Evolutionary conservation across 2,888 invertebrate genomes (phyloP).

Genomic region (Magallana nippona): DNA sequence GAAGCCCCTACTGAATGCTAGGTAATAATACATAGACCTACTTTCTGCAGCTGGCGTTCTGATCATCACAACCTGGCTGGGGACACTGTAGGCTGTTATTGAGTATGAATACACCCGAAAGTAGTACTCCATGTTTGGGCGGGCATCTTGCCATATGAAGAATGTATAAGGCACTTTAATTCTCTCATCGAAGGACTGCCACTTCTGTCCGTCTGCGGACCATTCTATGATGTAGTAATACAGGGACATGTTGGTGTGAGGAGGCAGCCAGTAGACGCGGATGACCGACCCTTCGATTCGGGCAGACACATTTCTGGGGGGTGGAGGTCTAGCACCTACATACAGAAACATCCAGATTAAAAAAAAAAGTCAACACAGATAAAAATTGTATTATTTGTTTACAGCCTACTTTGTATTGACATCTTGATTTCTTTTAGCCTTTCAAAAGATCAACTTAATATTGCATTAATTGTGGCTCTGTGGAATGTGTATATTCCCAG

Average conservation of each 20-base stretch:
- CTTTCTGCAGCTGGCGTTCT: conserved; percentile 60
- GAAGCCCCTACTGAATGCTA: not conserved
- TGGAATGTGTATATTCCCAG: too few relatives aligned
- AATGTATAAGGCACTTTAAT: conserved; percentile 49
- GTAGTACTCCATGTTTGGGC: conserved; percentile 61
- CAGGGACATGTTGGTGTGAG: conserved; percentile 70
- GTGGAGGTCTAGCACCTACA: conserved; percentile 93
- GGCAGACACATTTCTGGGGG: conserved; percentile 93
- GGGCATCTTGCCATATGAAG: conserved; percentile 52
- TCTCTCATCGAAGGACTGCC: conserved; percentile 53
- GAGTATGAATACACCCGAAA: conserved; percentile 70
- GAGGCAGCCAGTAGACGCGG: conserved; percentile 85
- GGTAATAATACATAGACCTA: conserved; percentile 20
- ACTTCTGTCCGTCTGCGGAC: conserved; percentile 52
- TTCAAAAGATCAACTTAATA: not conserved
- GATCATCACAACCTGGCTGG: conserved; percentile 64
- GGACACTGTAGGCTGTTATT: conserved; percentile 66
- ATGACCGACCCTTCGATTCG: conserved; percentile 94
- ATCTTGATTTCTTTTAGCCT: not conserved
- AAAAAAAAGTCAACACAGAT: too few relatives aligned
- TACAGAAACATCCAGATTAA: not conserved
- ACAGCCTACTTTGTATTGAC: too few relatives aligned
- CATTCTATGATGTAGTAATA: conserved; percentile 74
- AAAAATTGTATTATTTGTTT: too few relatives aligned
- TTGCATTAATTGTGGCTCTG: too few relatives aligned